Conservation (phyloP, 2,888 invertebrate species). For the Drosophila cracens region DNA sequence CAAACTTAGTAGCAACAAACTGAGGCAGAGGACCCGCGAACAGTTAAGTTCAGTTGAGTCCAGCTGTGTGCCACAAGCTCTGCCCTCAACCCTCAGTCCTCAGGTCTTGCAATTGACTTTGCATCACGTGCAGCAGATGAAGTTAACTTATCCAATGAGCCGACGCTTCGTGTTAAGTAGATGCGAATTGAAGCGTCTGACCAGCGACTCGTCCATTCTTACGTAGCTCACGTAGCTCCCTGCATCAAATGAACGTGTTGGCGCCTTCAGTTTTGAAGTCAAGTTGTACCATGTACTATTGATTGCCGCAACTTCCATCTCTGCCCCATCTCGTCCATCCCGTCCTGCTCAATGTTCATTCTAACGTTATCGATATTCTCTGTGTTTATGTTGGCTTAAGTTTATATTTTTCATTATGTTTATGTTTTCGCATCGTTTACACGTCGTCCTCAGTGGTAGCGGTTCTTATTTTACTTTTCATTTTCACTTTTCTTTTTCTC, state of each 20-base stretch:
- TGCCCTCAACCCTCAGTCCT: not conserved
- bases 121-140: conserved; percentile 67
- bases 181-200: conserved; percentile 63
- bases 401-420: conserved; percentile 74
- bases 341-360: conserved; percentile 19
- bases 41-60: not conserved
- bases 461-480: not conserved
- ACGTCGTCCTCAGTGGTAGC: conserved; percentile 41
- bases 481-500: conserved; percentile 1
- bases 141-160: conserved; percentile 70
- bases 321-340: not conserved
- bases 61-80: conserved; percentile 8
- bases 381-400: conserved; percentile 68
- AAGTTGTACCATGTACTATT: conserved; percentile 3
- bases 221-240: conserved; percentile 60
- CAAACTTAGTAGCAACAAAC: conserved; percentile 26
- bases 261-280: conserved; percentile 29
- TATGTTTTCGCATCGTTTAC: conserved; percentile 72
- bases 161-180: conserved; percentile 52
- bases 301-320: not conserved
- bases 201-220: conserved; percentile 42
- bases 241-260: conserved; percentile 63
- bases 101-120: conserved; percentile 20
- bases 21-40: not conserved
- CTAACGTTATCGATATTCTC: conserved; percentile 57